Conservation (phyloP, 2,797 vertebrate species). For the Sebastolobus altivelis region DNA sequence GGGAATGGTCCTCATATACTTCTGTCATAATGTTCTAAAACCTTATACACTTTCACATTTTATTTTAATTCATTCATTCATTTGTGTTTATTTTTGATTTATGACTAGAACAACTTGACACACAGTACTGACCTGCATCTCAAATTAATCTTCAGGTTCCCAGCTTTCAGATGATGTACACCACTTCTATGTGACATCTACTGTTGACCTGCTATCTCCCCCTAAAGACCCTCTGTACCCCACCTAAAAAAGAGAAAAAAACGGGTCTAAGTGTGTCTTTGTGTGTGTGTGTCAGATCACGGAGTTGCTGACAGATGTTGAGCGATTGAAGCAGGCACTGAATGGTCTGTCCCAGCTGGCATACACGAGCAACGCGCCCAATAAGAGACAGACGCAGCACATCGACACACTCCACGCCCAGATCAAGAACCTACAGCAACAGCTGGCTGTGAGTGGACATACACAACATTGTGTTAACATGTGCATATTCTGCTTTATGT, state of each 20-base stretch:
- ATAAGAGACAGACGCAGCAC: constrained; percentile 91
- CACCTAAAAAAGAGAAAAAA: neutral
- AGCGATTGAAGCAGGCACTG: constrained; percentile 93
- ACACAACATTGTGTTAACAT: neutral
- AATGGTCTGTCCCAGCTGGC: constrained; percentile 94
- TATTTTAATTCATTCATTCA: too few species aligned
- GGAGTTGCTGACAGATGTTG: constrained; percentile 93
- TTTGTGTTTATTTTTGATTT: too few species aligned
- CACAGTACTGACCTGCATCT: too few species aligned
- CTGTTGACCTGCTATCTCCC: too few species aligned
- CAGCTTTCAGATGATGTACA: too few species aligned
- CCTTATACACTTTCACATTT: too few species aligned
- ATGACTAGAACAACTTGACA: too few species aligned
- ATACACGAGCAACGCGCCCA: constrained; percentile 87
- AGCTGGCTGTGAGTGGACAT: constrained; percentile 93
- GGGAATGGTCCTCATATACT: too few species aligned
- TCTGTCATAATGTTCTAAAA: too few species aligned
- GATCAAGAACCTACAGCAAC: constrained; percentile 93
- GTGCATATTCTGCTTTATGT: neutral
- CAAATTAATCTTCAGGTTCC: too few species aligned
- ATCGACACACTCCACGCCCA: constrained; percentile 91
- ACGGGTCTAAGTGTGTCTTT: neutral
- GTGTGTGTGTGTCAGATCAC: constrained; percentile 87
- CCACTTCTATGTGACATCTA: too few species aligned
- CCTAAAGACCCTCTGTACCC: too few species aligned